phyloP scores from a whole-genome alignment of 1,140 invertebrate genomes.

The Eubasilissa regina region DNA sequence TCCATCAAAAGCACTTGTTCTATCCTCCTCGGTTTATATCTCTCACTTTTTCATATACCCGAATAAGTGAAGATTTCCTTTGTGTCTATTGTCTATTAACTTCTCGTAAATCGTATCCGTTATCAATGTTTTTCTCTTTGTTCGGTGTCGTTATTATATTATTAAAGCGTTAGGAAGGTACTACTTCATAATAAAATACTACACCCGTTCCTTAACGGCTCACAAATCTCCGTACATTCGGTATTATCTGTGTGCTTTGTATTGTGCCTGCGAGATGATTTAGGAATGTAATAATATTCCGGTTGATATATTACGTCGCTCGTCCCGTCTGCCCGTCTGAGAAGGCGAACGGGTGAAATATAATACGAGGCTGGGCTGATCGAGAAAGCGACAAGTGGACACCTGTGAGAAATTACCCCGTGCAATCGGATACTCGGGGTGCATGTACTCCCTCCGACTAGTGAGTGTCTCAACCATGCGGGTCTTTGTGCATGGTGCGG shows the following conservation, averaged over 20 bases:
- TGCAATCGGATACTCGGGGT: slow-evolving; percentile 39
- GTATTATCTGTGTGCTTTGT: neutral
- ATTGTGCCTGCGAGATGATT: slow-evolving; percentile 7
- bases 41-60: slow-evolving; percentile 10
- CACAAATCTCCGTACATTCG: neutral
- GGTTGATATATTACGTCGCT: neutral
- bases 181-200: neutral
- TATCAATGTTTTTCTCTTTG: slow-evolving; percentile 6
- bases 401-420: slow-evolving; percentile 41
- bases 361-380: slow-evolving; percentile 42
- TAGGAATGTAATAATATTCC: slow-evolving; percentile 30
- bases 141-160: neutral
- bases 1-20: slow-evolving; percentile 15
- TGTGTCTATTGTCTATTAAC: slow-evolving; percentile 7
- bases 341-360: slow-evolving; percentile 38
- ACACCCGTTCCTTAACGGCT: neutral
- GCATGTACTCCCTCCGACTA: too few relatives aligned
- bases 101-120: slow-evolving; percentile 5
- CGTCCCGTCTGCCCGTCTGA: neutral
- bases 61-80: neutral
- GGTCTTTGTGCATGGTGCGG: too few relatives aligned
- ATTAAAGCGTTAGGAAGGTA: neutral
- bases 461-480: too few relatives aligned
- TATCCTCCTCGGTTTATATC: slow-evolving; percentile 5
- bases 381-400: slow-evolving; percentile 34